These are phyloP conservation scores for Nestor notabilis DNA, from an alignment of 2,113 vertebrate genomes.

Conservation along the genomic window DNA sequence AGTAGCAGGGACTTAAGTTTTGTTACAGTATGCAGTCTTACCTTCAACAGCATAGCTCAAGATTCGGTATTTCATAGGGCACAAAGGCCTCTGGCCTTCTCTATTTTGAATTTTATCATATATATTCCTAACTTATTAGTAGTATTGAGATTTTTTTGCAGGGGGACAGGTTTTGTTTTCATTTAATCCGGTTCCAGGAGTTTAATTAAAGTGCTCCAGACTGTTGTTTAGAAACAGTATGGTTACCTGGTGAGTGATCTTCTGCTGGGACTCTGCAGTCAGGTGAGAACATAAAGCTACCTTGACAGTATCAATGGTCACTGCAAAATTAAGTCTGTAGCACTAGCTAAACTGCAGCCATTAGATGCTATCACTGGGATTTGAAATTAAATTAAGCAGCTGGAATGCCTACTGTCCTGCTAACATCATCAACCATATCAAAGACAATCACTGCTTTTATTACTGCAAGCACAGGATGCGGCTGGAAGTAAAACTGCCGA, in stretches of 20 bases:
- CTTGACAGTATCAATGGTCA: slow-evolving; percentile 9
- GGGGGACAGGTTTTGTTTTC: not conserved
- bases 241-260: not conserved
- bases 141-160: not conserved
- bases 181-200: not conserved
- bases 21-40: not conserved
- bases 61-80: not conserved
- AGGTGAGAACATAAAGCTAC: slow-evolving; percentile 4
- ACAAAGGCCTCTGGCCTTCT: not conserved
- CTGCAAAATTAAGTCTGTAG: slow-evolving; percentile 45
- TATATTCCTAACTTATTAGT: not conserved
- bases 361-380: slow-evolving; percentile 35
- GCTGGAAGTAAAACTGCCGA: slow-evolving; percentile 59
- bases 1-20: not conserved
- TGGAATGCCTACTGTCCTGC: slow-evolving; percentile 48
- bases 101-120: not conserved
- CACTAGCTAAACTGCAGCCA: slow-evolving; percentile 18
- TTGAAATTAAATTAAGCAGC: slow-evolving; percentile 70
- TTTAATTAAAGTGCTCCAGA: not conserved
- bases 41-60: not conserved
- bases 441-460: slow-evolving; percentile 58
- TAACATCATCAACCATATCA: slow-evolving; percentile 60
- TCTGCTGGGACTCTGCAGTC: not conserved
- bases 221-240: not conserved
- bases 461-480: slow-evolving; percentile 32